Evolutionary conservation across 2,113 vertebrate species (phyloP), one percentile per base, ranked within the genome.

Genomic region (Hucho hucho): DNA sequence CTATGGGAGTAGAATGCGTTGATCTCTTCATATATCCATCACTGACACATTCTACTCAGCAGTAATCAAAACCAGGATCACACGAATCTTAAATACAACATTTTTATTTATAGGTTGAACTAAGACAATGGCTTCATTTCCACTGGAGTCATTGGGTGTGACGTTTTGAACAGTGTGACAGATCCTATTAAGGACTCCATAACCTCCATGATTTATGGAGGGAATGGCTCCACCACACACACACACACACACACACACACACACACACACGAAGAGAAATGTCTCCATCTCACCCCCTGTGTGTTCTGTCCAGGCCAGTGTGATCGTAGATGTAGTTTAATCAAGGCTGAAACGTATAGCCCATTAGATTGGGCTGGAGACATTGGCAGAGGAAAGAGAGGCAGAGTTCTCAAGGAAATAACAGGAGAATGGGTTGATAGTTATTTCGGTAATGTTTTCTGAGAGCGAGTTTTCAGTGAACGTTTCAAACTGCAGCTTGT

Each of bases 281-380:
- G 59, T 20, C 20, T 20, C 59, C 61, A 61, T 72, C 73, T 26
- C 9, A 64, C 68, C n/a, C 22, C 61, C 13, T 61, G 59, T 20
- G 56, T 20, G 59, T n/a, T 63, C n/a, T 11, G 61, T n/a, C 25
- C 13, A 63, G 61, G 13, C 13, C 22, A 9, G 9, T 63, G 61
- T 4, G 64, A 7, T 63, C 22, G 73, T n/a, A 32, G 6, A 32
- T 32, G 32, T 4, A 32, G 32, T 80, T 80, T 56, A 65, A 75
- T 80, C 43, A 81, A 69, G 22, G 25, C 18, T 43, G 29, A 77
- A 47, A 26, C 26, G 76, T n/a, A 67, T 26, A 56, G 26, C n/a
- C 28, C 58, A 28, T 24, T 46, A 76, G 46, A 32, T 65, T 28
- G 56, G 16, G 37, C 37, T 43, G 2, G 37, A 43, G 37, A 43